Evolutionary conservation across 2,113 vertebrate species (phyloP), one percentile per base, ranked within the genome.

Genomic region (Reinhardtius hippoglossoides): DNA sequence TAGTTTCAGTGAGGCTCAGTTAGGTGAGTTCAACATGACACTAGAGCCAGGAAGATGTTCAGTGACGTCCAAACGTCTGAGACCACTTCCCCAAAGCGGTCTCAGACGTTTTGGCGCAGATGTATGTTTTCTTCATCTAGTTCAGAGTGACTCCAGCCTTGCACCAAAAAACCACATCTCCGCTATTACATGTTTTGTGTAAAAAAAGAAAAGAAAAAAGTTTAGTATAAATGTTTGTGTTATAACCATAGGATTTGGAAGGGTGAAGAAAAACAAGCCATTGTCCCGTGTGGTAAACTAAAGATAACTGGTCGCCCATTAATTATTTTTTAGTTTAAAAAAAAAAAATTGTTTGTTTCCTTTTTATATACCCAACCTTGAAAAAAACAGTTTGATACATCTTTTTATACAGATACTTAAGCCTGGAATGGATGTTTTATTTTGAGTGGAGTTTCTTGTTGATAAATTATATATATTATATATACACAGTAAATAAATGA

Each of bases 371-470:
- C 60, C 78, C 82, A 77, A 61, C 37, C 75, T 76, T 88, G 21
- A 85, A 79, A 56, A 87, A 80, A 37, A 86, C 78, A 24, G 78
- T 92, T 93, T 90, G 84, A 82, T 92, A 91, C 88, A 91, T 93
- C 66, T 89, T 88, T 90, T 93, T 92, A 88, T 92, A 88, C 74
- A 83, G 60, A 76, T 84, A 67, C 78, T 78, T 72, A 89, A 84
- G 62, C 71, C 61, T 84, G 84, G 81, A 85, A 87, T 88, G 66
- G 64, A 81, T 89, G 67, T 89, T 91, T 74, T 80, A 67, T 70
- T 88, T 85, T 75, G 81, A 82, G 82, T 92, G 87, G 58, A 80
- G 56, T 75, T 71, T 40, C 84, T 70, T 78, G 68, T 89, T 81
- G 67, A 82, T 85, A 79, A 89, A 85, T 88, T 82, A 86, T 87